Evolutionary conservation across 2,113 vertebrate species (phyloP).

Genomic region (Tor tambroides): DNA sequence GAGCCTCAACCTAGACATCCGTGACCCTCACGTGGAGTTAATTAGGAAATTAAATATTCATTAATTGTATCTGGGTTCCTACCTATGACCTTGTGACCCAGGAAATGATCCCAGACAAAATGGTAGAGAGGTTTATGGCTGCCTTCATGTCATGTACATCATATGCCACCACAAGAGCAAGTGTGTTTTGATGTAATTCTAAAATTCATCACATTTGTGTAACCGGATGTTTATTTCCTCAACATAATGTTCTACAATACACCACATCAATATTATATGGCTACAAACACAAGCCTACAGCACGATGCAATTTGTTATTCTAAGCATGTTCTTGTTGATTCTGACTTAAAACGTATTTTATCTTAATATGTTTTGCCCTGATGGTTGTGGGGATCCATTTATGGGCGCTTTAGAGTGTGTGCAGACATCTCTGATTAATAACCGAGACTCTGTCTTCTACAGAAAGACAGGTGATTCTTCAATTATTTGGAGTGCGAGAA

Average conservation of each 20-base stretch:
- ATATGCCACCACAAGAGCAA: not conserved
- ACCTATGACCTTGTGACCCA: constrained; percentile 22
- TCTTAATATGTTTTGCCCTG: constrained; percentile 9
- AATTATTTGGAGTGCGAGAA: not conserved
- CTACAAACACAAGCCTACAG: not conserved
- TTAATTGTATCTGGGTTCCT: not conserved
- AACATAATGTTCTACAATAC: not conserved
- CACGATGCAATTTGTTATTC: not conserved
- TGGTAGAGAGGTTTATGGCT: not conserved
- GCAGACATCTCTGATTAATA: constrained; percentile 30
- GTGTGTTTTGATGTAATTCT: not conserved
- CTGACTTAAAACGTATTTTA: not conserved
- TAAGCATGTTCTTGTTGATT: constrained; percentile 10
- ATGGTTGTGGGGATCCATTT: constrained; percentile 1
- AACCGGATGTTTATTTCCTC: not conserved
- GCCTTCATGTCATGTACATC: not conserved
- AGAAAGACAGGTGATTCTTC: constrained; percentile 13
- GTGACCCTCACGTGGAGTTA: constrained; percentile 5
- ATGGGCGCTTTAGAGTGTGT: constrained; percentile 7
- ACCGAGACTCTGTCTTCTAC: constrained; percentile 9
- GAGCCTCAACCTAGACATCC: constrained; percentile 24
- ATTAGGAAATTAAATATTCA: constrained; percentile 48
- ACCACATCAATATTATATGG: constrained; percentile 1
- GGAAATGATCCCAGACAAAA: not conserved
- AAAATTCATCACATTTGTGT: not conserved